Base-by-base conservation (phyloP, 23 tunicate genomes). In the Ciona savignyi region DNA sequence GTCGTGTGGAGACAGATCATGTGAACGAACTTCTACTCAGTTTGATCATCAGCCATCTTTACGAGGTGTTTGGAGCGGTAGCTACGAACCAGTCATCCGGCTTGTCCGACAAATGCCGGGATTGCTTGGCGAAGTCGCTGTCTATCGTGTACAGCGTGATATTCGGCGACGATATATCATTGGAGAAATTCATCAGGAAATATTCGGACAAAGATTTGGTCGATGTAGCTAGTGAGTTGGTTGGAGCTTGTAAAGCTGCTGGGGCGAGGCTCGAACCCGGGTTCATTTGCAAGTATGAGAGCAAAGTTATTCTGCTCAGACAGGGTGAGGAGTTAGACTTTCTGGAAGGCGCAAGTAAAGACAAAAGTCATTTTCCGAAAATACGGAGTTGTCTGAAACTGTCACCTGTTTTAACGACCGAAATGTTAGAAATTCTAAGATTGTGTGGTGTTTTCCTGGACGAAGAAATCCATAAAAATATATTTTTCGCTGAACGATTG, bases 401-500 rank as follows among this genome's bases (percentile, higher is more conserved):
- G 0, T 24, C 71, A 27, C 33, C 19, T 23, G 33, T 29, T 23
- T 26, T 30, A 25, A 68, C 19, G 19, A 23, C 1, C 23, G 62
- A 51, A 30, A n/a, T 74, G 62, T 26, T 82, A 56, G 15, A 23
- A 29, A 26, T 27, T 1, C 73, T 82, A 4, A 65, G 70, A 25
- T 27, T 32, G 0, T 74, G 87, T 68, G 70, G 51, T 1, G 32
- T 82, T 27, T 69, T 88, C 51, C 56, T 88, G 33, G 27, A 73
- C 1, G 73, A 77, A 15, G 49, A 82, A 1, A 27, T 9, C 2
- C 60, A 35, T 1, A 23, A 4, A 22, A 48, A 56, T 9, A 33
- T 77, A 4, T 81, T 78, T 70, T 74, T 83, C 60, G 79, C 83
- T 32, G 96, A 82, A 63, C 35, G 87, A 66, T 48, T 88, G 25